phyloP scores from a whole-genome alignment of 1,140 invertebrate genomes.

The Caenorhabditis inopinata region DNA sequence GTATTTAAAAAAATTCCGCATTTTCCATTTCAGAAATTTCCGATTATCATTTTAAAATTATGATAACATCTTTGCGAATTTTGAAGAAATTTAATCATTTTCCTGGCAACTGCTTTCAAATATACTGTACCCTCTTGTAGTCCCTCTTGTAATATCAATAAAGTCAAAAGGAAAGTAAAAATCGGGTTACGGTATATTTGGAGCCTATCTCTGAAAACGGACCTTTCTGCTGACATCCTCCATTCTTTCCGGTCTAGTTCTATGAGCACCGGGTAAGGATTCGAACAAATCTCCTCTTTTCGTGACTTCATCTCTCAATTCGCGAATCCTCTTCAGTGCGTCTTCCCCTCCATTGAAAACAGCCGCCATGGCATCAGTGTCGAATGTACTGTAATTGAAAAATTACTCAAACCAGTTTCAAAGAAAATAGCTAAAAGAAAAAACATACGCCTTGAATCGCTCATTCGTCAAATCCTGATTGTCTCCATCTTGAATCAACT shows the following conservation, averaged over 20 bases:
- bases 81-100: no score
- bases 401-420: no score
- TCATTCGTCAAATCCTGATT: conserved; percentile 45
- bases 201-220: not conserved
- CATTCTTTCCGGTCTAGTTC: conserved; percentile 42
- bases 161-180: no score
- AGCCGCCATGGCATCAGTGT: conserved; percentile 23
- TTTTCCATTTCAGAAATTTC: no score
- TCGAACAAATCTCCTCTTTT: conserved; percentile 37
- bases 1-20: no score
- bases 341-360: conserved; percentile 1
- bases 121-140: no score
- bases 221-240: conserved; percentile 48
- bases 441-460: conserved; percentile 23
- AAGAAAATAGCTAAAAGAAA: not conserved
- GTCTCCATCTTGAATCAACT: conserved; percentile 39
- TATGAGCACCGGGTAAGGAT: conserved; percentile 23
- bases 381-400: conserved; percentile 36
- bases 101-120: no score
- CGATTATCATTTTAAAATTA: no score
- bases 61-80: no score
- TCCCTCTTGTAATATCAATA: no score
- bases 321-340: not conserved
- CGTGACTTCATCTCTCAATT: conserved; percentile 24
- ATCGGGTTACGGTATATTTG: no score